Evolutionary conservation across 2,888 invertebrate genomes (phyloP), one percentile per base, ranked within the genome.

Genomic region (Drosophila basisetae): DNA sequence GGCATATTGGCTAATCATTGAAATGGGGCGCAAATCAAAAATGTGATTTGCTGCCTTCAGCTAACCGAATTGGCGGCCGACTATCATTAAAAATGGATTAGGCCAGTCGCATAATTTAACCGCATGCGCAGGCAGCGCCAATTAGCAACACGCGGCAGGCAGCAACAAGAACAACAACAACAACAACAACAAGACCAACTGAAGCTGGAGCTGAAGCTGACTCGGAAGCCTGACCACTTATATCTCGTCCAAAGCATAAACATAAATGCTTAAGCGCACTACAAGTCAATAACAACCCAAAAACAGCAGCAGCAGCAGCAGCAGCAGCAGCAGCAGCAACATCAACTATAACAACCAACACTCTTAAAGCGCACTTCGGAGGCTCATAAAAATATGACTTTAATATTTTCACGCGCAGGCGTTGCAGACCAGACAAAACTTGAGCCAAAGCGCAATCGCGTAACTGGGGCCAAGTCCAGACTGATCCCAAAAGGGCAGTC

Each of bases 381-480:
- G 87, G 65, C 78, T 82, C 91, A 81, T 91, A 91, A 91, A 84
- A 89, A 91, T 90, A 87, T 90, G 89, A 91, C 79, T 91, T 91
- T 91, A 87, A 86, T 90, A 89, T 90, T 80, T 86, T 85, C 89
- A 89, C 90, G 91, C 90, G 86, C 86, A 91, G 89, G 86, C 91
- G 89, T 84, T 74, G 71, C 76, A 63, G 68, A 50, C 61, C 79
- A 67, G 50, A 61, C 68, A 77, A 43, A 64, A 69, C 65, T 39
- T 50, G 59, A 69, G 55, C 58, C 39, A 37, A 35, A 30, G 13
- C 28, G 30, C 43, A 64, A 54, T 6, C 50, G 65, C 58, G 55
- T 59, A 78, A 58, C 68, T 43, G 43, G 50, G 41, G n/a, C 18
- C 31, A 33, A 18, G 28, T 22, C 43, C 28, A n/a, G 39, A 28